Percentiles rank a stretch among this genome's conserved stretches.
Conservation (phyloP, 2,888 invertebrate species). For the Cataglyphis altisquamis region DNA sequence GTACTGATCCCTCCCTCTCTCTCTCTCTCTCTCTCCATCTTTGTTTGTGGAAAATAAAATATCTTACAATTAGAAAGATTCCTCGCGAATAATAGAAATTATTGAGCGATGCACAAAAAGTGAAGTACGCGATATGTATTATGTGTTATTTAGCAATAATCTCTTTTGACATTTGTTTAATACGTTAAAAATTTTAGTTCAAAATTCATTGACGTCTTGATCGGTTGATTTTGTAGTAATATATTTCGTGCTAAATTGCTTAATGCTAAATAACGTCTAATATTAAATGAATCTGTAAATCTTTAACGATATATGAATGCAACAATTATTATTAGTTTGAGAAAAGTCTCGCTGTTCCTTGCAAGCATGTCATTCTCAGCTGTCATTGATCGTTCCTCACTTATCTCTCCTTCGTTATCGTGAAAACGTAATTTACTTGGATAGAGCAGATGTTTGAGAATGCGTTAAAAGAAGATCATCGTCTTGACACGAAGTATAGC, state of each 20-base stretch:
- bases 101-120: not conserved
- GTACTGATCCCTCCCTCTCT: constrained; percentile 18
- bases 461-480: constrained; percentile 33
- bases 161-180: not conserved
- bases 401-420: constrained; percentile 25
- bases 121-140: not conserved
- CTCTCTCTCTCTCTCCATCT: not conserved
- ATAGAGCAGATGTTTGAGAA: constrained; percentile 41
- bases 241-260: not conserved
- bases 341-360: not conserved
- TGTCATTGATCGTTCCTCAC: constrained; percentile 20
- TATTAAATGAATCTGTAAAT: not conserved
- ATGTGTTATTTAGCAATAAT: not conserved
- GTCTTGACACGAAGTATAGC: constrained; percentile 41
- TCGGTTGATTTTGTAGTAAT: not conserved
- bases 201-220: not conserved
- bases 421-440: constrained; percentile 30
- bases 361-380: constrained; percentile 17
- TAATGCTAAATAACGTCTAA: not conserved
- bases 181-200: not conserved
- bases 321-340: constrained; percentile 7
- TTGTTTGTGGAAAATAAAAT: not conserved
- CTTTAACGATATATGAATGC: not conserved
- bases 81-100: not conserved
- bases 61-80: constrained; percentile 3